Percentiles rank a stretch among this genome's conserved stretches.
Evolutionary conservation across 1,140 invertebrate species (phyloP).

Genomic region (Brachionus angularis): DNA sequence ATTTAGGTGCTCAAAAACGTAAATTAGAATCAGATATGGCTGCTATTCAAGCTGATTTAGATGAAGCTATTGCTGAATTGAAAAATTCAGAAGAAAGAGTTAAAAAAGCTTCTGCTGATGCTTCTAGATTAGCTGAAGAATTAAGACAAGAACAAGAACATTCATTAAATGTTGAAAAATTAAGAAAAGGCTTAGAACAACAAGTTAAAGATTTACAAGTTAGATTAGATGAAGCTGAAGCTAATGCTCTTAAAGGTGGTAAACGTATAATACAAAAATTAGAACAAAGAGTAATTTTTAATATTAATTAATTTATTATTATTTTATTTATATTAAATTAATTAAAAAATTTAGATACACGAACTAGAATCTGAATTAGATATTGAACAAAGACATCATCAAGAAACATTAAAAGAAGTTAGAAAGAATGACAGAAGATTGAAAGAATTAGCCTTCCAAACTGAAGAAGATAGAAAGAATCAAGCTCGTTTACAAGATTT

Average conservation of each 20-base stretch:
- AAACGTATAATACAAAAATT: conserved; percentile 70
- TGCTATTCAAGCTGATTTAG: conserved; percentile 74
- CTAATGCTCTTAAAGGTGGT: conserved; percentile 92
- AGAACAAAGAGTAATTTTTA: conserved; percentile 55
- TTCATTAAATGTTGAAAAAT: conserved; percentile 92
- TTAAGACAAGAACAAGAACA: conserved; percentile 94
- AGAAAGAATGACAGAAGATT: conserved; percentile 74
- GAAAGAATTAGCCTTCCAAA: conserved; percentile 77
- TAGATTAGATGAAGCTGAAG: conserved; percentile 89
- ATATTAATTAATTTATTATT: not conserved
- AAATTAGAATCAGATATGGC: conserved; percentile 95
- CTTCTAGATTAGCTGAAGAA: conserved; percentile 91
- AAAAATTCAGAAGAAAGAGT: conserved; percentile 94
- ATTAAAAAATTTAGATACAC: conserved; percentile 46
- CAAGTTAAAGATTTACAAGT: conserved; percentile 98
- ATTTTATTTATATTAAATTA: not conserved
- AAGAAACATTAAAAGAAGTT: conserved; percentile 65
- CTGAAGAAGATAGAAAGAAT: conserved; percentile 94
- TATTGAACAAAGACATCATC: conserved; percentile 90
- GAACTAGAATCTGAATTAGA: conserved; percentile 96
- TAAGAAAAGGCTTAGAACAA: conserved; percentile 89
- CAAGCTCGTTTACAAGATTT: conserved; percentile 95
- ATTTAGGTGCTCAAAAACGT: conserved; percentile 88
- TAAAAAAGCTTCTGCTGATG: conserved; percentile 80
- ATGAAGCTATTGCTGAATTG: conserved; percentile 64